Evolutionary conservation across 1,140 invertebrate genomes (phyloP).

Genomic region (Drosophila ficusphila): DNA sequence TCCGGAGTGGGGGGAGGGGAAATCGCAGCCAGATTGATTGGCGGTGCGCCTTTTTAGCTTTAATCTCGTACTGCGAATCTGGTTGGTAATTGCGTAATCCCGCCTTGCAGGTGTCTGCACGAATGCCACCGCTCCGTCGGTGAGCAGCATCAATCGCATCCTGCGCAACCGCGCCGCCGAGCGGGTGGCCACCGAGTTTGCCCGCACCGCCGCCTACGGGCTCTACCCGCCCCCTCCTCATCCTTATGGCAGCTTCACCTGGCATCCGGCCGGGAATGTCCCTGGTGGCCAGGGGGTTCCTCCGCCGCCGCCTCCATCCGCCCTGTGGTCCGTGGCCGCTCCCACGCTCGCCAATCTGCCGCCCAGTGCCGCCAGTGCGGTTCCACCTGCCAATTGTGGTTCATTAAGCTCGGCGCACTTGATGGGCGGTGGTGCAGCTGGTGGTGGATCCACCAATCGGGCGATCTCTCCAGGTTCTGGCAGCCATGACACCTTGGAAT

Average conservation of each 20-base stretch:
- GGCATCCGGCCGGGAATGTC: slow-evolving; percentile 73
- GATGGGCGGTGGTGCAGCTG: slow-evolving; percentile 32
- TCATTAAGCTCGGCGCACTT: slow-evolving; percentile 61
- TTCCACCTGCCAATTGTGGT: slow-evolving; percentile 19
- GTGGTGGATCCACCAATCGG: slow-evolving; percentile 39
- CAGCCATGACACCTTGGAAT: slow-evolving; percentile 82
- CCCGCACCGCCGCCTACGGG: slow-evolving; percentile 94
- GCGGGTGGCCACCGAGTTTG: slow-evolving; percentile 95
- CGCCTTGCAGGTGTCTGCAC: slow-evolving; percentile 89
- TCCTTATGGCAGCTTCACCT: slow-evolving; percentile 87
- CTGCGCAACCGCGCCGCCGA: slow-evolving; percentile 95
- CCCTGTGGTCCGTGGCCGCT: slow-evolving; percentile 66
- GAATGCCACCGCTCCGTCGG: slow-evolving; percentile 94
- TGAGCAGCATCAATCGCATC: slow-evolving; percentile 96
- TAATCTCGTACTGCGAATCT: slow-evolving; percentile 15
- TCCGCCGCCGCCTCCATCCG: slow-evolving; percentile 51
- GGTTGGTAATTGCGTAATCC: slow-evolving; percentile 48
- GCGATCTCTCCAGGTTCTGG: slow-evolving; percentile 81
- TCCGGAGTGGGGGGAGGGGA: too few species aligned
- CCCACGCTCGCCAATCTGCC: slow-evolving; percentile 65
- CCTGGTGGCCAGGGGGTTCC: slow-evolving; percentile 54
- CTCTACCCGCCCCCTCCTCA: slow-evolving; percentile 89
- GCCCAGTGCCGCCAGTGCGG: slow-evolving; percentile 47
- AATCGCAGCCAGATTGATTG: slow-evolving; percentile 56
- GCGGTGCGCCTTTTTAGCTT: slow-evolving; percentile 43